Conservation (phyloP, 2,113 vertebrate species). For the Pongo pygmaeus region DNA sequence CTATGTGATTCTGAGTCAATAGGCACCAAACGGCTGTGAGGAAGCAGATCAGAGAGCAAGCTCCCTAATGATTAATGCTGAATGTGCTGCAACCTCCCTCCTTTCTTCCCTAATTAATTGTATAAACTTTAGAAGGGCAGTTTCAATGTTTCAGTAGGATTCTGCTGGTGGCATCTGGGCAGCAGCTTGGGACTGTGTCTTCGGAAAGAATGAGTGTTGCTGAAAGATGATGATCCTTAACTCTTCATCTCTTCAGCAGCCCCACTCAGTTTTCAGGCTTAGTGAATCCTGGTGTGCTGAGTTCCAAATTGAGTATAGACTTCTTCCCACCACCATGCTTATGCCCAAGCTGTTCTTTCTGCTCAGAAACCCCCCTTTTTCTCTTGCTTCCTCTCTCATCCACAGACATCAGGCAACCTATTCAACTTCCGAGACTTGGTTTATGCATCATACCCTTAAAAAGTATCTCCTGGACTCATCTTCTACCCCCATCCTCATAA, state of each 20-base stretch:
- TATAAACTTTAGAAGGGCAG: background rate
- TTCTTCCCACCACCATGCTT: background rate
- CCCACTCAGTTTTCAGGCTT: background rate
- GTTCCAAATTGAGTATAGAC: fast-evolving
- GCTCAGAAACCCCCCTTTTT: background rate
- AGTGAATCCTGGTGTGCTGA: background rate
- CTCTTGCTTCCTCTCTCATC: background rate
- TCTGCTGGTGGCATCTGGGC: background rate
- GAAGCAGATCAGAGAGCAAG: background rate
- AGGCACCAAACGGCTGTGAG: background rate
- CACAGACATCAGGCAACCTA: background rate
- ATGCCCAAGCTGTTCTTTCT: background rate
- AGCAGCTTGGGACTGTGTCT: background rate
- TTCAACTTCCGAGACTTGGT: background rate
- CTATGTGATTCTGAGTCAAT: background rate
- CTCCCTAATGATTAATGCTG: background rate
- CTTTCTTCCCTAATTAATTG: background rate
- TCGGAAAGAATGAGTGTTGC: background rate
- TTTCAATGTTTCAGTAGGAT: background rate
- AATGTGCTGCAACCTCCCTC: background rate
- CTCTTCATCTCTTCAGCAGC: background rate
- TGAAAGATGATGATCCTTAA: background rate
- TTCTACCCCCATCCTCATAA: background rate
- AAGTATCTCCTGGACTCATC: background rate
- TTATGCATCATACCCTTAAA: background rate